Percentiles rank a stretch among this genome's conserved stretches.
Evolutionary conservation across 2,113 vertebrate genomes (phyloP).

Genomic region (Amphilophus citrinellus): DNA sequence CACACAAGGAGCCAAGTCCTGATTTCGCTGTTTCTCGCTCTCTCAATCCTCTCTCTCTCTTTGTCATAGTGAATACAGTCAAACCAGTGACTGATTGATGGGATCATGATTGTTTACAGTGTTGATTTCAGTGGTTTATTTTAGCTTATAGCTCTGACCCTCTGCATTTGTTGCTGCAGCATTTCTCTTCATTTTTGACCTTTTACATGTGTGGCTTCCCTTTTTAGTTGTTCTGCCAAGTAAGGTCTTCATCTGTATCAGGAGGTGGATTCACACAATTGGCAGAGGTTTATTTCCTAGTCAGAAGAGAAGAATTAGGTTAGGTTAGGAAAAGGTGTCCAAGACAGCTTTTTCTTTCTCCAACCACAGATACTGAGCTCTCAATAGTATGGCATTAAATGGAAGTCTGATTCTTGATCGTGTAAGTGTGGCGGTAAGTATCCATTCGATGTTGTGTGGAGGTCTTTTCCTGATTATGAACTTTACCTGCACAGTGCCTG

Average conservation of each 20-base stretch:
- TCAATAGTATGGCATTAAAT: background rate
- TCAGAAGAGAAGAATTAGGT: slow-evolving; percentile 51
- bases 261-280: slow-evolving; percentile 53
- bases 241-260: slow-evolving; percentile 54
- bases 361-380: slow-evolving; percentile 32
- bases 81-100: slow-evolving; percentile 63
- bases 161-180: slow-evolving; percentile 26
- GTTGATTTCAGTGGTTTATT: slow-evolving; percentile 64
- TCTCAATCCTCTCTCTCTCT: background rate
- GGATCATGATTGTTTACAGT: slow-evolving; percentile 59
- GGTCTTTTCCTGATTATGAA: slow-evolving; percentile 49
- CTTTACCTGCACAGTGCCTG: slow-evolving; percentile 28
- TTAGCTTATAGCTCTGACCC: slow-evolving; percentile 54
- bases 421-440: slow-evolving; percentile 10
- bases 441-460: slow-evolving; percentile 6
- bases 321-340: slow-evolving; percentile 50
- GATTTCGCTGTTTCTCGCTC: background rate
- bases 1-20: slow-evolving; percentile 50
- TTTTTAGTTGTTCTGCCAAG: slow-evolving; percentile 37
- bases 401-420: slow-evolving; percentile 27
- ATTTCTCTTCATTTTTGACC: slow-evolving; percentile 65
- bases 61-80: slow-evolving; percentile 63
- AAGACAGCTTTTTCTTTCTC: slow-evolving; percentile 46
- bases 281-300: slow-evolving; percentile 67
- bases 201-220: slow-evolving; percentile 42